These are phyloP conservation scores for Mastomys coucha DNA, from an alignment of 2,113 vertebrate genomes.

Conservation along the genomic window DNA sequence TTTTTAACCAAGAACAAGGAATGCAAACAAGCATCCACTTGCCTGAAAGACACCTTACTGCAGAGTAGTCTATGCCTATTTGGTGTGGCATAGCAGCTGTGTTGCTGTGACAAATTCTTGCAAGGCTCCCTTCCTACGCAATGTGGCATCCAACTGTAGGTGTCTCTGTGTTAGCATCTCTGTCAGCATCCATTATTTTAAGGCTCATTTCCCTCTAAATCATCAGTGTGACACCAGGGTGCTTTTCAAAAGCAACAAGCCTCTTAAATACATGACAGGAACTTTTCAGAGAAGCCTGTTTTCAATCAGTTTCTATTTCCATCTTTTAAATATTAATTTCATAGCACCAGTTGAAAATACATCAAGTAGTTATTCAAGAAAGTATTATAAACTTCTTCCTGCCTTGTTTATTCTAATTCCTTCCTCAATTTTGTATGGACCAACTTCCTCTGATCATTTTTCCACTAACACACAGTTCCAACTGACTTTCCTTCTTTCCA, in stretches of 20 bases:
- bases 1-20: background rate
- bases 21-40: background rate
- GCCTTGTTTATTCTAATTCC: background rate
- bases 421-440: background rate
- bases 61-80: background rate
- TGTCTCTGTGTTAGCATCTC: background rate
- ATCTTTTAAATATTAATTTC: conserved; percentile 6
- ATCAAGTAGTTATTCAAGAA: background rate
- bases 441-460: background rate
- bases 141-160: background rate
- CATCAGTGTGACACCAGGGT: background rate
- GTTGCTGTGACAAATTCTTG: background rate
- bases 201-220: conserved; percentile 36
- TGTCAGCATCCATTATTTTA: conserved; percentile 28
- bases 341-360: background rate
- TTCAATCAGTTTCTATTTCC: conserved; percentile 12
- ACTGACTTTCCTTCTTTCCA: background rate
- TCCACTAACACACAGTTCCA: background rate
- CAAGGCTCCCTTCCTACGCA: background rate
- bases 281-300: conserved; percentile 12
- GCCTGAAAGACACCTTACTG: background rate
- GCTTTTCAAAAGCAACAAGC: background rate
- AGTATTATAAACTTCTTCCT: background rate
- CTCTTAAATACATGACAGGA: conserved; percentile 4
- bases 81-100: background rate